Evolutionary conservation across 2,797 vertebrate species (phyloP).

Genomic region (Oryzias sinensis): DNA sequence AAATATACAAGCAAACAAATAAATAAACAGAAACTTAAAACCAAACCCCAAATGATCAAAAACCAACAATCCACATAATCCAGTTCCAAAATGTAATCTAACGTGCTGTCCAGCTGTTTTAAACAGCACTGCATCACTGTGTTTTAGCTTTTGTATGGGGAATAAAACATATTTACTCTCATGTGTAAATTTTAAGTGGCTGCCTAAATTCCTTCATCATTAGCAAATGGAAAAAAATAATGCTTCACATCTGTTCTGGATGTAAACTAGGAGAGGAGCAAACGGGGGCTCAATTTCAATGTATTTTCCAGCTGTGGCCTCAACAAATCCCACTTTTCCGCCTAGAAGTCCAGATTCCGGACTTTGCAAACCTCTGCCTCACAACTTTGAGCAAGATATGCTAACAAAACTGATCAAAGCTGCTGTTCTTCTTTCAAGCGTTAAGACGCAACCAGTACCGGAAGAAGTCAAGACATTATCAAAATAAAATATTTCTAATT

Average conservation of each 20-base stretch:
- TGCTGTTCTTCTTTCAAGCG: constrained; percentile 37
- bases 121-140: not conserved
- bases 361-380: constrained; percentile 45
- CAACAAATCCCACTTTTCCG: constrained; percentile 10
- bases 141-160: not conserved
- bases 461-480: not conserved
- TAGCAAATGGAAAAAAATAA: not conserved
- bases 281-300: not conserved
- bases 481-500: constrained; percentile 24
- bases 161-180: not conserved
- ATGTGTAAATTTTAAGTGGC: not conserved
- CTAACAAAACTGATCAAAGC: constrained; percentile 9
- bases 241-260: not conserved
- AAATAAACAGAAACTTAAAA: too few relatives aligned
- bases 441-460: not conserved
- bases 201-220: not conserved
- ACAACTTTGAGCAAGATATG: constrained; percentile 11
- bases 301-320: constrained; percentile 19
- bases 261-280: not conserved
- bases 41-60: too few relatives aligned
- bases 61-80: too few relatives aligned
- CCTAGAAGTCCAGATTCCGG: constrained; percentile 46
- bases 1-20: too few relatives aligned
- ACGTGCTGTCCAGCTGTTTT: not conserved
- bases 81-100: too few relatives aligned